Conservation (phyloP, 2,888 invertebrate genomes). For the Drosophila emarginata region DNA sequence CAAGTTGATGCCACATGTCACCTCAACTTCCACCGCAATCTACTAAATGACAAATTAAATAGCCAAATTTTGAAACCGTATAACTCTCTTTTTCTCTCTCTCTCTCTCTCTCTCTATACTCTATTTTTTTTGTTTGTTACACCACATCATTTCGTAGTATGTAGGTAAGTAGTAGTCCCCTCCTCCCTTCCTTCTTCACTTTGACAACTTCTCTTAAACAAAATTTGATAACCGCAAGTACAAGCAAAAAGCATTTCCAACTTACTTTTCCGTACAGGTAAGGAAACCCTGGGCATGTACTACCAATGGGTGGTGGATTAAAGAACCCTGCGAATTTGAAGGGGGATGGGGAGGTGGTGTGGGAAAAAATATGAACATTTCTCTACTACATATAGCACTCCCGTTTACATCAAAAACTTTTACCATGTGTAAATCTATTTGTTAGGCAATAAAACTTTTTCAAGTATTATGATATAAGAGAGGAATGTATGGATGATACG, state of each 20-base stretch:
- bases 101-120: too few relatives aligned
- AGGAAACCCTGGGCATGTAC: conserved; percentile 15
- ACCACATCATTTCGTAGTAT: background rate
- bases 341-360: background rate
- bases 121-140: background rate
- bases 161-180: background rate
- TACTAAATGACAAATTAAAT: background rate
- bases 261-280: conserved; percentile 31
- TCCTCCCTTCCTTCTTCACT: background rate
- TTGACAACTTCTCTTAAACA: conserved; percentile 21
- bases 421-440: conserved; percentile 26
- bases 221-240: conserved; percentile 55
- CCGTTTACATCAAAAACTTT: conserved; percentile 37
- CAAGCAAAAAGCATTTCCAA: conserved; percentile 68
- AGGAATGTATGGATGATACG: conserved; percentile 1
- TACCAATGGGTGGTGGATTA: background rate
- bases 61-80: background rate
- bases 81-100: background rate
- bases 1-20: too few relatives aligned
- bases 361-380: conserved; percentile 3
- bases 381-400: conserved; percentile 35
- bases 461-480: conserved; percentile 25
- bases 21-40: background rate
- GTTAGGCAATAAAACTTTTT: conserved; percentile 50
- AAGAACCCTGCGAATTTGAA: background rate